A percentile compares a stretch with the other conserved stretches of the same genome.
phyloP scores from a whole-genome alignment of 2,888 invertebrate species.

The Marronus borbonicus region DNA sequence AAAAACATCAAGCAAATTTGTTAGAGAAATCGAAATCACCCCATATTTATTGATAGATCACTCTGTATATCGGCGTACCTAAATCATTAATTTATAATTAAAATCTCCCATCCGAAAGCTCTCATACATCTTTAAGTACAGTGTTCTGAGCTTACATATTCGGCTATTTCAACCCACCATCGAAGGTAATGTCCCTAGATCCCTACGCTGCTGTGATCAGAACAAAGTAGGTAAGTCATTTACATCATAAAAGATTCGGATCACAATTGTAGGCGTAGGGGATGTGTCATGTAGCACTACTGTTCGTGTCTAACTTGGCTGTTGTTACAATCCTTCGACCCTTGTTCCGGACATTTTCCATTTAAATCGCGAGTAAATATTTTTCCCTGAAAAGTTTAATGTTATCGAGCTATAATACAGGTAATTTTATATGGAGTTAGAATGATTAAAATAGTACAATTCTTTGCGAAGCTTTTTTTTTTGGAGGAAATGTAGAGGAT shows the following conservation, averaged over 20 bases:
- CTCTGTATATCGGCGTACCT: no score
- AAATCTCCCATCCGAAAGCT: not conserved
- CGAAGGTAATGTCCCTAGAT: not conserved
- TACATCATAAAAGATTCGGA: constrained; percentile 1
- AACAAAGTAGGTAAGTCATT: not conserved
- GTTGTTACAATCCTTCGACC: no score
- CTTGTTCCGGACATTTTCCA: not conserved
- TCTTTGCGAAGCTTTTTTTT: no score
- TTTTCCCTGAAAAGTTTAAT: not conserved
- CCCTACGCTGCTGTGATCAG: not conserved
- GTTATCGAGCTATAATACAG: no score
- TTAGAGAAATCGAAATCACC: no score
- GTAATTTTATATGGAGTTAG: no score
- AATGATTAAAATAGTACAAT: no score
- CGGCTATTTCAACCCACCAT: not conserved
- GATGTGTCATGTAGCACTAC: not conserved
- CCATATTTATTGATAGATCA: no score
- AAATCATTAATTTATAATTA: no score
- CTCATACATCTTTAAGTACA: constrained; percentile 3
- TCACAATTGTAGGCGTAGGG: not conserved
- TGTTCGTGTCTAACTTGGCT: no score
- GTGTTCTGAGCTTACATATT: not conserved
- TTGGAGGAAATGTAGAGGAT: no score
- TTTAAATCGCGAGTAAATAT: constrained; percentile 23
- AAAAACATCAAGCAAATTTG: no score